phyloP scores from a whole-genome alignment of 2,888 invertebrate genomes.

The Vanessa cardui region DNA sequence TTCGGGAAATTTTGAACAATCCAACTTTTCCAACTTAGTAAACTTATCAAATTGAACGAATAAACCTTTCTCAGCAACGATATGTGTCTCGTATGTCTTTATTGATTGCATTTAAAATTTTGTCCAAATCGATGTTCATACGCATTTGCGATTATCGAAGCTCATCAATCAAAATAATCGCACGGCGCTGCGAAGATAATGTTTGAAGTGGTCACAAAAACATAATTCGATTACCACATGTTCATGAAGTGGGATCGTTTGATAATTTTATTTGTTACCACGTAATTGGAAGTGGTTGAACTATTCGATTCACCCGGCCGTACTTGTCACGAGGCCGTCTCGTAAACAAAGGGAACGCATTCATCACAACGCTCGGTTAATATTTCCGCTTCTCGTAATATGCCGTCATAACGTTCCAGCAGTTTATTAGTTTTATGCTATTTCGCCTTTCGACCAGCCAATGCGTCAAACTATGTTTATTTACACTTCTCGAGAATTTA shows the following conservation, averaged over 20 bases:
- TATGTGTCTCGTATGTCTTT: background rate
- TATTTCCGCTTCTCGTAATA: slow-evolving; percentile 65
- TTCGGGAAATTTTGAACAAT: background rate
- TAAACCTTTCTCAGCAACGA: background rate
- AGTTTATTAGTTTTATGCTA: slow-evolving; percentile 60
- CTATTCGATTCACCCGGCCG: slow-evolving; percentile 39
- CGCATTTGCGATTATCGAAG: slow-evolving; percentile 21
- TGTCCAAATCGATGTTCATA: background rate
- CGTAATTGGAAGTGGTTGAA: slow-evolving; percentile 25
- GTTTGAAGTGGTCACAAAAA: slow-evolving; percentile 34
- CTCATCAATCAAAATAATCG: slow-evolving; percentile 32
- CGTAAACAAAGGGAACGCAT: slow-evolving; percentile 59
- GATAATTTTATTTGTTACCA: slow-evolving; percentile 31
- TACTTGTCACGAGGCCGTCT: slow-evolving; percentile 41
- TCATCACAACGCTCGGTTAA: slow-evolving; percentile 58
- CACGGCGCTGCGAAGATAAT: slow-evolving; percentile 29
- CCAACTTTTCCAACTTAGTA: background rate
- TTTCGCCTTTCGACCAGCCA: slow-evolving; percentile 58
- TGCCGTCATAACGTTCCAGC: slow-evolving; percentile 44
- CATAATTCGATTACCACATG: slow-evolving; percentile 32
- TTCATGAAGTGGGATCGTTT: slow-evolving; percentile 30
- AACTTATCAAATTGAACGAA: background rate
- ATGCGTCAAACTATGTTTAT: slow-evolving; percentile 60
- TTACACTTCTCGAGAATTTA: slow-evolving; percentile 42
- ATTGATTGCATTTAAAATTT: background rate